Conservation (phyloP, 2,113 vertebrate genomes). For the Hemichromis elongatus region DNA sequence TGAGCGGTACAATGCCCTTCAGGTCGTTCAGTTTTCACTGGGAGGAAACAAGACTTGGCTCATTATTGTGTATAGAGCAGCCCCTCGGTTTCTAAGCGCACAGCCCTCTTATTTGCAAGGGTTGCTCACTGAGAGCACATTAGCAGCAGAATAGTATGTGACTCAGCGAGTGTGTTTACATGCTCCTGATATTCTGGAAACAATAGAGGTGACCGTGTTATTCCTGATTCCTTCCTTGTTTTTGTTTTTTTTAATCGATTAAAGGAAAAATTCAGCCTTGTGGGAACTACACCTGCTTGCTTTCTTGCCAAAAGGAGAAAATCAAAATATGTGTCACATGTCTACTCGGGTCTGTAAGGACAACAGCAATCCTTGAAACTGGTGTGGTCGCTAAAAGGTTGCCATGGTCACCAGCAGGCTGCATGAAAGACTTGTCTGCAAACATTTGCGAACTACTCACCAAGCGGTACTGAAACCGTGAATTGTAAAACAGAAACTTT, state of each 20-base stretch:
- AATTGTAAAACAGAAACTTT: background rate
- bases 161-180: slow-evolving; percentile 31
- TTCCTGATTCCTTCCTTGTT: background rate
- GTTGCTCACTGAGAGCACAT: slow-evolving; percentile 43
- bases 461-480: background rate
- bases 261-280: background rate
- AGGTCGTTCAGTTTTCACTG: slow-evolving; percentile 10
- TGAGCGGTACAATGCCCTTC: slow-evolving; percentile 28
- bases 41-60: slow-evolving; percentile 17
- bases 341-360: background rate
- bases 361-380: background rate
- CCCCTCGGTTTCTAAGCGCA: slow-evolving; percentile 17
- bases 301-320: background rate
- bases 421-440: background rate
- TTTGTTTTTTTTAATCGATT: background rate
- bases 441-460: background rate
- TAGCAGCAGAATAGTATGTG: slow-evolving; percentile 50
- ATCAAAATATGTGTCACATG: background rate
- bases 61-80: slow-evolving; percentile 25
- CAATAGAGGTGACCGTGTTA: background rate
- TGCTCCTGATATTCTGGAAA: slow-evolving; percentile 9
- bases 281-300: background rate
- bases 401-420: background rate
- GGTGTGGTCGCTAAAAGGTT: background rate
- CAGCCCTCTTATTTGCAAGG: slow-evolving; percentile 51